These are phyloP conservation scores for Corynorhinus townsendii DNA, from an alignment of 2,113 vertebrate species.

Conservation along the genomic window DNA sequence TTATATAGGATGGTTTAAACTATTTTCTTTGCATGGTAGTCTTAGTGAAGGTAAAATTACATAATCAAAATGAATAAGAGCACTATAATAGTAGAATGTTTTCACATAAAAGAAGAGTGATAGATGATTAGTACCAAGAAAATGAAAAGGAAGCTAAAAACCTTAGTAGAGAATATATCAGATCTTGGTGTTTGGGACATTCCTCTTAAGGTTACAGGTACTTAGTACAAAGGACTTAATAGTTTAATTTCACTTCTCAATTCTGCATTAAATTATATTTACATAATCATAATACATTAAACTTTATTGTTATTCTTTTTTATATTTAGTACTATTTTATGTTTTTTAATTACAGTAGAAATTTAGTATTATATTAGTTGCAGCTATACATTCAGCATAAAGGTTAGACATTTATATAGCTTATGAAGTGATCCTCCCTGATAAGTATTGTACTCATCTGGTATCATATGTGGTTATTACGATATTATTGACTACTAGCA, in stretches of 20 bases:
- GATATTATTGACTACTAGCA: not conserved
- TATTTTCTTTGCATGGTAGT: not conserved
- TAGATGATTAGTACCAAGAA: not conserved
- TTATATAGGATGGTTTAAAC: not conserved
- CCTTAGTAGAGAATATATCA: not conserved
- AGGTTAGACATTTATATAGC: not conserved
- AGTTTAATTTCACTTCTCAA: not conserved
- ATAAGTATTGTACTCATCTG: not conserved
- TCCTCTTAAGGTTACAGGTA: not conserved
- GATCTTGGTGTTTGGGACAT: not conserved
- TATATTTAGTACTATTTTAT: not conserved
- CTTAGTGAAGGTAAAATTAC: not conserved
- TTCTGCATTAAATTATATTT: not conserved
- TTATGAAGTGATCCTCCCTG: not conserved
- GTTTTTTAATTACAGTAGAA: not conserved
- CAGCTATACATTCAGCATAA: not conserved
- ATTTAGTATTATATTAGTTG: not conserved
- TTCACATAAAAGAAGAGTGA: not conserved
- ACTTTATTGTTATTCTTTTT: not conserved
- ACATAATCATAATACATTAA: not conserved
- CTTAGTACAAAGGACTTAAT: not conserved
- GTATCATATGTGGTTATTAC: not conserved
- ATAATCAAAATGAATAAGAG: not conserved
- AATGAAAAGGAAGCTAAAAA: not conserved
- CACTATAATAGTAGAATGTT: not conserved